phyloP scores from a whole-genome alignment of 2,797 vertebrate genomes.

The Dallia pectoralis region DNA sequence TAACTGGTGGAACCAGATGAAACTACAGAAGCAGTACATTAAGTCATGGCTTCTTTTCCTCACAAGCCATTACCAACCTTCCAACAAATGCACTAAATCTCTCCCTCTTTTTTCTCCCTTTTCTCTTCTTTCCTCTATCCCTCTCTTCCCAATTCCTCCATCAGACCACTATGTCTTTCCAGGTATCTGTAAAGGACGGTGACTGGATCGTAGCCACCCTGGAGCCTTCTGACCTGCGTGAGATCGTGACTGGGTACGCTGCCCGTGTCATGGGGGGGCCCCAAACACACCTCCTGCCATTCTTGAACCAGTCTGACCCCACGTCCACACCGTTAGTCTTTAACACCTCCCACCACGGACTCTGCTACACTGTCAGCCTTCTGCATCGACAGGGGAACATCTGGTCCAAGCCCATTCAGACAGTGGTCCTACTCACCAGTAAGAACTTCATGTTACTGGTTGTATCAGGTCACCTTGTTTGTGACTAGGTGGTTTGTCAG shows the following conservation, averaged over 20 bases:
- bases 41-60: no score
- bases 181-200: constrained; percentile 75
- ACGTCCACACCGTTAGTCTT: constrained; percentile 76
- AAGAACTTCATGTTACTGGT: not conserved
- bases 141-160: constrained; percentile 16
- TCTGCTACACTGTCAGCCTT: constrained; percentile 87
- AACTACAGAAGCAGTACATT: no score
- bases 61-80: no score
- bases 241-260: constrained; percentile 78
- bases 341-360: constrained; percentile 85
- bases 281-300: constrained; percentile 81
- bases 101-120: not conserved
- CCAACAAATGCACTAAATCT: not conserved
- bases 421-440: constrained; percentile 56
- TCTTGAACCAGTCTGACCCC: constrained; percentile 73
- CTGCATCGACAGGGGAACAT: constrained; percentile 75
- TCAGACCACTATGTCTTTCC: constrained; percentile 77
- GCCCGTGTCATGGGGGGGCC: constrained; percentile 89
- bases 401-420: constrained; percentile 79
- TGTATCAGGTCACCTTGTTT: not conserved
- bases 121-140: not conserved
- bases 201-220: constrained; percentile 77
- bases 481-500: no score
- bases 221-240: constrained; percentile 80
- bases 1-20: no score